Conservation (phyloP, 2,113 vertebrate species). For the Hemichromis elongatus region DNA sequence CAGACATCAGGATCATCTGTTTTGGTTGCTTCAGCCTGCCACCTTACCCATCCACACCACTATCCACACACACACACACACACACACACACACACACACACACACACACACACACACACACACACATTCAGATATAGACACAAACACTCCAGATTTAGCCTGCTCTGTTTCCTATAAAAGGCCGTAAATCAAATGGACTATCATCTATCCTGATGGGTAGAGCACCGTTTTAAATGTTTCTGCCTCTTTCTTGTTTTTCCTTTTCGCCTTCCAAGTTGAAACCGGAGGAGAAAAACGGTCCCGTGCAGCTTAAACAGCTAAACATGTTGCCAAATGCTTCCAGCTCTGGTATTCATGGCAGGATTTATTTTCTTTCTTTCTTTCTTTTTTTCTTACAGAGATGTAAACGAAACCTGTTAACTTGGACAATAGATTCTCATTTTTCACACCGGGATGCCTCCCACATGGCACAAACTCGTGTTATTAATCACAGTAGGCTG, state of each 20-base stretch:
- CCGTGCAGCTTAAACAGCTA: not conserved
- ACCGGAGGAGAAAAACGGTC: conserved; percentile 21
- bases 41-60: not conserved
- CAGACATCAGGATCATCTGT: conserved; percentile 8
- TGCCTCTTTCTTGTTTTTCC: conserved; percentile 12
- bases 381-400: not conserved
- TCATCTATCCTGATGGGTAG: conserved; percentile 35
- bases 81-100: not conserved
- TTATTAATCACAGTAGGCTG: not conserved
- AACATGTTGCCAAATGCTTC: not conserved
- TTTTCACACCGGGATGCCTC: conserved; percentile 1
- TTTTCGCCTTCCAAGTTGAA: conserved; percentile 24
- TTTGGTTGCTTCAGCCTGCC: not conserved
- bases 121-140: not conserved
- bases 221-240: conserved; percentile 12
- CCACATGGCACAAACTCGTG: not conserved
- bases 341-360: not conserved
- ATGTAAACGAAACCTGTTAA: conserved; percentile 28
- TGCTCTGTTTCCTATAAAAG: conserved; percentile 36
- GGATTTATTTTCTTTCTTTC: not conserved
- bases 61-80: not conserved
- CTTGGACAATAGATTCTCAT: not conserved
- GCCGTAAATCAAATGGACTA: conserved; percentile 39
- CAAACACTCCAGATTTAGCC: conserved; percentile 7
- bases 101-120: not conserved